A percentile compares a stretch with the other conserved stretches of the same genome.
phyloP scores from a whole-genome alignment of 53 echinoderm and acorn worm genomes.

The Temnopleurus reevesii region DNA sequence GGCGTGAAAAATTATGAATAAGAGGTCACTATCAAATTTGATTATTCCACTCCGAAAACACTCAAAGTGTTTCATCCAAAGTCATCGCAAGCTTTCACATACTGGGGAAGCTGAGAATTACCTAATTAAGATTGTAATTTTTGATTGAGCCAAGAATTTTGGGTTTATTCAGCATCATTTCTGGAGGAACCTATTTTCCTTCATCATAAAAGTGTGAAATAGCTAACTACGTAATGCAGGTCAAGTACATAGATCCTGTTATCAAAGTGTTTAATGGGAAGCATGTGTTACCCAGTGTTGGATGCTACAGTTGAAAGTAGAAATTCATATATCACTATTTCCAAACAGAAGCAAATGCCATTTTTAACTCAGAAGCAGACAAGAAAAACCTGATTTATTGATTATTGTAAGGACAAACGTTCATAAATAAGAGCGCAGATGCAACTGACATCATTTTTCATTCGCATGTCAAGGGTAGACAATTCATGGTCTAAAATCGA shows the following conservation, averaged over 20 bases:
- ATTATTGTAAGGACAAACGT: neutral
- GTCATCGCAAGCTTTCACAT: neutral
- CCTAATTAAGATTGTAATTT: conserved; percentile 42
- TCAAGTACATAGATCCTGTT: neutral
- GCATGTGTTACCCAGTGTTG: neutral
- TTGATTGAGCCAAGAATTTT: conserved; percentile 38
- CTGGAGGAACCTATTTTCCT: neutral
- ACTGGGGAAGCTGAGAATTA: conserved; percentile 30
- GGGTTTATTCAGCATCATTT: conserved; percentile 3
- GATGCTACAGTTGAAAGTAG: neutral
- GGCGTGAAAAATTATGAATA: neutral
- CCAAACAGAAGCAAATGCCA: neutral
- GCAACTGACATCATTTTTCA: neutral
- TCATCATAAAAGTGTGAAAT: conserved; percentile 29
- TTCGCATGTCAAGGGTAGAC: neutral
- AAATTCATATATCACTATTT: neutral
- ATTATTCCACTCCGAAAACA: conserved; percentile 6
- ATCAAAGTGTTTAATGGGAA: neutral
- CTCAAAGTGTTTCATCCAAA: neutral
- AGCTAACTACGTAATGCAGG: neutral
- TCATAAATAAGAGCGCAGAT: neutral
- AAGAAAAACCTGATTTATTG: neutral
- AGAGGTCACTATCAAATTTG: conserved; percentile 31
- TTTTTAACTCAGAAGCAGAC: neutral
- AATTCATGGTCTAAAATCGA: neutral